Evolutionary conservation across 1,140 invertebrate species (phyloP), one percentile per base, ranked within the genome.

Genomic region (Drosophila hydei): DNA sequence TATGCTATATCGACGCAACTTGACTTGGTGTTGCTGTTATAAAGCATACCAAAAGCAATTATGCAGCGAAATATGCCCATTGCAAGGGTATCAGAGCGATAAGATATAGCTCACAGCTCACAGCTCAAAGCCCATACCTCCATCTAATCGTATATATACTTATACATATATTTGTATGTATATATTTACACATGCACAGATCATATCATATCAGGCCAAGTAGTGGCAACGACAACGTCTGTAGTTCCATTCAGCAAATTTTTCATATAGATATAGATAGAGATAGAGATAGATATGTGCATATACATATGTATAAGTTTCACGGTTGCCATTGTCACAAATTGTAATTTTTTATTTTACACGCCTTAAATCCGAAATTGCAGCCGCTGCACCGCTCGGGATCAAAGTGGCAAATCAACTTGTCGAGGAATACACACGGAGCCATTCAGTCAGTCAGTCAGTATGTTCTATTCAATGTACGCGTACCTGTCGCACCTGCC

Each of bases 381-480:
- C 81, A 85, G 81, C 48, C 64, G 77, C 52, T 64, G 74, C 30
- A 54, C 27, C 54, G 38, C 21, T 42, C 50, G 74, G 60, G 83
- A 71, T 25, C 67, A 79, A 63, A 71, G 67, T 56, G 67, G 55
- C n/a, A 79, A 72, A 64, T 72, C 85, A 19, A 18, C 72, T 36
- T 75, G 75, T 9, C 50, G 87, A 27, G 43, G 16, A 14, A 43
- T 87, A 27, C 78, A 88, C 40, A 75, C 81, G 12, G 75, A 88
- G 16, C 27, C 72, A 12, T 67, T 61, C 30, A 3, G 11, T 4
- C 30, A 33, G 25, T 64, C 67, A 59, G 64, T 76, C 38, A 73
- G 67, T 55, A 91, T 90, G 87, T 79, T 89, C 52, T 84, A 91
- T 52, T 79, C 72, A n/a, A 75, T 91, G 72, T 88, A 83, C 48